A percentile compares a stretch with the other conserved stretches of the same genome.
Conservation (phyloP, 2,888 invertebrate species). For the Caenorhabditis drosophilae region DNA sequence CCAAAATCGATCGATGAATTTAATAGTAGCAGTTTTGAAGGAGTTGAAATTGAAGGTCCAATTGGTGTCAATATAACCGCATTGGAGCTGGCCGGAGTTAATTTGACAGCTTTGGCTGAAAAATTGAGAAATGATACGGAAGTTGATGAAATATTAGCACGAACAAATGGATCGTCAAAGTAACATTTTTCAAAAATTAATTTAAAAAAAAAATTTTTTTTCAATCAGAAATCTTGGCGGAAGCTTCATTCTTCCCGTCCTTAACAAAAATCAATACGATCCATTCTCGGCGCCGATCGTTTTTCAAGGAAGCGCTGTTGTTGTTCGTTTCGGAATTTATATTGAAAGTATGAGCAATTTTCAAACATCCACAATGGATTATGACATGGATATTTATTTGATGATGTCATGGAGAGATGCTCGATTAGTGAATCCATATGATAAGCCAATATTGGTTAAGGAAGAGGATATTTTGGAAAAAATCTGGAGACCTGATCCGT, state of each 20-base stretch:
- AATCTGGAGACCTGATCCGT: slow-evolving; percentile 66
- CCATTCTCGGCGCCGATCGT: slow-evolving; percentile 67
- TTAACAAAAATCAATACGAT: slow-evolving; percentile 67
- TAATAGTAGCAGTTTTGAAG: slow-evolving; percentile 64
- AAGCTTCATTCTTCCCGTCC: slow-evolving; percentile 63
- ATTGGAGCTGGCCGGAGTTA: slow-evolving; percentile 62
- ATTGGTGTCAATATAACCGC: slow-evolving; percentile 68
- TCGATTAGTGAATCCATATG: slow-evolving; percentile 64
- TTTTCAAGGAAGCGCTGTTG: slow-evolving; percentile 62
- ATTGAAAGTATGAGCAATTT: slow-evolving; percentile 69
- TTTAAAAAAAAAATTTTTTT: neutral
- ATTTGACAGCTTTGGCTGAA: slow-evolving; percentile 66
- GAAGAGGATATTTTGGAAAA: slow-evolving; percentile 62
- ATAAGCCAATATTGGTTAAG: slow-evolving; percentile 67
- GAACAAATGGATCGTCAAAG: slow-evolving; percentile 60
- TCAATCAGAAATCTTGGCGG: slow-evolving; percentile 60
- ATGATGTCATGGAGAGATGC: slow-evolving; percentile 68
- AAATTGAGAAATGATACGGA: slow-evolving; percentile 68
- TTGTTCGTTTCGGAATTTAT: slow-evolving; percentile 68
- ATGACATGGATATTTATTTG: slow-evolving; percentile 69
- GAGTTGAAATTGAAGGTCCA: slow-evolving; percentile 65
- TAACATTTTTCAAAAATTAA: slow-evolving; percentile 9
- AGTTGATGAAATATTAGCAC: slow-evolving; percentile 64
- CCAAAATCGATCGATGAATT: slow-evolving; percentile 64
- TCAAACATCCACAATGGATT: slow-evolving; percentile 68